Conservation (phyloP, 2,888 invertebrate species). For the Monoplex corrugatus region DNA sequence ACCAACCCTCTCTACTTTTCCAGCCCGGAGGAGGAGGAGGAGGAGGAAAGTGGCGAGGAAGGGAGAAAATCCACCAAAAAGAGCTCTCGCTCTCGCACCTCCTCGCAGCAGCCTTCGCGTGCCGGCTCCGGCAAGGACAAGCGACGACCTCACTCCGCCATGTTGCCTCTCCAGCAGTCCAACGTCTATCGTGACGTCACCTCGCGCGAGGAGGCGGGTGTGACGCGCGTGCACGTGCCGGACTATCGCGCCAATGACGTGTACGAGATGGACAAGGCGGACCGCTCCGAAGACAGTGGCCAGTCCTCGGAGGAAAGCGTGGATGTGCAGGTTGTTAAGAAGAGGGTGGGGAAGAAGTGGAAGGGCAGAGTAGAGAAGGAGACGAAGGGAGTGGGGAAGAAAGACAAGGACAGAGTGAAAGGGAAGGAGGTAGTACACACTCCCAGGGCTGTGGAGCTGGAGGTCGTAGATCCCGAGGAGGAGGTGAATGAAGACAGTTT, state of each 20-base stretch:
- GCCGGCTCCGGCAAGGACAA: neutral
- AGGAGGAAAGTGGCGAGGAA: neutral
- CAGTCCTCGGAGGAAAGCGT: neutral
- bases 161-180: conserved; percentile 59
- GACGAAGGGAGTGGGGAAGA: neutral
- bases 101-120: no score
- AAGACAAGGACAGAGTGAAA: neutral
- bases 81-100: neutral
- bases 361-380: neutral
- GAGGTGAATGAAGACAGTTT: neutral
- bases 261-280: neutral
- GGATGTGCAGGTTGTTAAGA: neutral
- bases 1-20: conserved; percentile 57
- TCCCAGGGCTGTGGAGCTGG: neutral
- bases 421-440: neutral
- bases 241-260: conserved; percentile 56
- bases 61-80: neutral
- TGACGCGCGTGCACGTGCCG: conserved; percentile 61
- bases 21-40: conserved; percentile 56
- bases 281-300: neutral
- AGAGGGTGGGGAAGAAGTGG: neutral
- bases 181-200: conserved; percentile 61
- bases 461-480: neutral
- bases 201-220: conserved; percentile 52
- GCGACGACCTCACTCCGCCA: neutral